Evolutionary conservation across 2,113 vertebrate genomes (phyloP).

Genomic region (Nycticebus coucang): DNA sequence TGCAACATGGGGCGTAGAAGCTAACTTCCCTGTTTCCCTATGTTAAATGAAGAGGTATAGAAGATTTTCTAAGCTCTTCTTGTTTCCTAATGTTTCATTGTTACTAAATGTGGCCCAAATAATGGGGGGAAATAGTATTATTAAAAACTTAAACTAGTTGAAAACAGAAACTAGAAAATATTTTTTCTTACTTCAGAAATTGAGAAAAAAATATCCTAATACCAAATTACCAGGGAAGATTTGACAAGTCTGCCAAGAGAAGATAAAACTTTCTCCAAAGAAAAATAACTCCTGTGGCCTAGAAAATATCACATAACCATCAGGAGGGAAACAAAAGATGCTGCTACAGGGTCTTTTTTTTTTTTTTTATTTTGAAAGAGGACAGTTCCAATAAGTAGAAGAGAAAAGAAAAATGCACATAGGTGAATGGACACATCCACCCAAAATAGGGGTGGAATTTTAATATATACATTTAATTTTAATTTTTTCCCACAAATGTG

Average conservation of each 20-base stretch:
- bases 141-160: not conserved
- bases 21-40: not conserved
- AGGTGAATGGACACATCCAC: not conserved
- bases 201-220: slow-evolving; percentile 1
- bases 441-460: not conserved
- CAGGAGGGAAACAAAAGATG: not conserved
- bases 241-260: not conserved
- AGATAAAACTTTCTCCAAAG: not conserved
- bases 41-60: not conserved
- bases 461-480: not conserved
- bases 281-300: not conserved
- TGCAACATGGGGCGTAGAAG: not conserved
- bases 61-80: not conserved
- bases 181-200: not conserved
- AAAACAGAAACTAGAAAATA: not conserved
- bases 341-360: not conserved
- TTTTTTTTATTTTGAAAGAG: not conserved
- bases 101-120: not conserved
- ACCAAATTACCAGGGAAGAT: not conserved
- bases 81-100: not conserved
- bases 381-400: not conserved
- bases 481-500: not conserved
- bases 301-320: not conserved
- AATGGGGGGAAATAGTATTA: not conserved
- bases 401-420: not conserved